Conservation (phyloP, 2,113 vertebrate genomes). For the Picathartes gymnocephalus region DNA sequence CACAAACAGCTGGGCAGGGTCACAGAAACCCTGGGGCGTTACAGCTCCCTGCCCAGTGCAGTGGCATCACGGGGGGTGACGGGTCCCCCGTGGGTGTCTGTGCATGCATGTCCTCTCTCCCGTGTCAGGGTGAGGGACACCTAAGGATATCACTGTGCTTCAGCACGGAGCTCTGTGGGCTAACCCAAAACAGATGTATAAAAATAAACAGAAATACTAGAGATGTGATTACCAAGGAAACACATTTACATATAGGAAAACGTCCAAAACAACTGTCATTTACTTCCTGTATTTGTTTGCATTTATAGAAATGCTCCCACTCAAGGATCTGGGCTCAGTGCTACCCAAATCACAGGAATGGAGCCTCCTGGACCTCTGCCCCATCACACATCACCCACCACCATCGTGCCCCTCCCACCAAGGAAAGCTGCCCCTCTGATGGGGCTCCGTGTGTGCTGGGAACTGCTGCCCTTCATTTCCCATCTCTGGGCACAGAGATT, state of each 20-base stretch:
- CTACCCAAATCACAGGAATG: accelerated
- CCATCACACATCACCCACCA: not conserved
- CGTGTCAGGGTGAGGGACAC: not conserved
- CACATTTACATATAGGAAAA: conserved; percentile 60
- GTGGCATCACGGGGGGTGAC: accelerated
- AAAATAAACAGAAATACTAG: conserved; percentile 62
- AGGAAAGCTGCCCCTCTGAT: not conserved
- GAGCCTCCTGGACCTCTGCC: not conserved
- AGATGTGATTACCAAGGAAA: conserved; percentile 67
- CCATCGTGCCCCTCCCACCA: accelerated
- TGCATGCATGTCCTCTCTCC: not conserved
- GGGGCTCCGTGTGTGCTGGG: accelerated
- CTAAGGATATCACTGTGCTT: not conserved
- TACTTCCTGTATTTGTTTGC: conserved; percentile 33
- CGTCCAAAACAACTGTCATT: conserved; percentile 41
- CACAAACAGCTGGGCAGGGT: not conserved
- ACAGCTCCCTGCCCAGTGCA: accelerated
- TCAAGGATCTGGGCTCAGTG: not conserved
- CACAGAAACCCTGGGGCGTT: accelerated
- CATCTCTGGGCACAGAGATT: not conserved
- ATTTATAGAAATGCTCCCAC: conserved; percentile 18
- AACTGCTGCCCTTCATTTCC: not conserved
- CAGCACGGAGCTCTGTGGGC: not conserved
- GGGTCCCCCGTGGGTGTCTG: not conserved
- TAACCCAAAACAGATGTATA: conserved; percentile 51